Evolutionary conservation across 2,113 vertebrate species (phyloP).

Genomic region (Phalacrocorax brasilianus): DNA sequence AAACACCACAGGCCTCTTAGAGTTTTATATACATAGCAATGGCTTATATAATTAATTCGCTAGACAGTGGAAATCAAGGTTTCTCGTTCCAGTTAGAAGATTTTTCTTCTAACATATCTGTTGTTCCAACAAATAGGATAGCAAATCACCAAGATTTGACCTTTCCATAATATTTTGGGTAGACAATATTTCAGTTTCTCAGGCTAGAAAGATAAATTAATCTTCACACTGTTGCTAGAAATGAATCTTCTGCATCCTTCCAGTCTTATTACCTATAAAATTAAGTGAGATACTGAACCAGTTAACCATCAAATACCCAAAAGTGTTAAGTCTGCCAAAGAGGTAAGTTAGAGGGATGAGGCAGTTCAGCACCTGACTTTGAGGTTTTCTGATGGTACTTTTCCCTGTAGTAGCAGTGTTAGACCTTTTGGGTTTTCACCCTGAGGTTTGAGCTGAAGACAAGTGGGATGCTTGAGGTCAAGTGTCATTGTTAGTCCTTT

Average conservation of each 20-base stretch:
- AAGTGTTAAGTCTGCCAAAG: not conserved
- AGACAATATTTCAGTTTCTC: not conserved
- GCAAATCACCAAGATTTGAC: not conserved
- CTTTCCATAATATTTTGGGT: not conserved
- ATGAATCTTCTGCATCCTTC: not conserved
- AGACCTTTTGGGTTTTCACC: not conserved
- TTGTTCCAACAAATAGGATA: not conserved
- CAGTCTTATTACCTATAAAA: not conserved
- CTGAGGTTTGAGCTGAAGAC: not conserved
- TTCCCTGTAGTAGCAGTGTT: fast-evolving
- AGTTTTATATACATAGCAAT: not conserved
- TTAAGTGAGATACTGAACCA: not conserved
- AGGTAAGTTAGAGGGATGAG: not conserved
- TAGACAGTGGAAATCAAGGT: not conserved
- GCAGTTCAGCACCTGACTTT: not conserved
- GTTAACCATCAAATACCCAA: not conserved
- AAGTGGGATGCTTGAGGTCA: not conserved
- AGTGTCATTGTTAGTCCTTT: not conserved
- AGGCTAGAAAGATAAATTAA: not conserved
- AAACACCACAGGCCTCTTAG: not conserved
- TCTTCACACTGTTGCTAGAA: not conserved
- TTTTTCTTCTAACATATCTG: not conserved
- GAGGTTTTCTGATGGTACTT: not conserved
- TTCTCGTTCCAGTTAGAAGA: not conserved
- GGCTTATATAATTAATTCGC: not conserved